Evolutionary conservation across 1,140 invertebrate genomes (phyloP), one percentile per base, ranked within the genome.

Genomic region (Ptiloglossa arizonensis): DNA sequence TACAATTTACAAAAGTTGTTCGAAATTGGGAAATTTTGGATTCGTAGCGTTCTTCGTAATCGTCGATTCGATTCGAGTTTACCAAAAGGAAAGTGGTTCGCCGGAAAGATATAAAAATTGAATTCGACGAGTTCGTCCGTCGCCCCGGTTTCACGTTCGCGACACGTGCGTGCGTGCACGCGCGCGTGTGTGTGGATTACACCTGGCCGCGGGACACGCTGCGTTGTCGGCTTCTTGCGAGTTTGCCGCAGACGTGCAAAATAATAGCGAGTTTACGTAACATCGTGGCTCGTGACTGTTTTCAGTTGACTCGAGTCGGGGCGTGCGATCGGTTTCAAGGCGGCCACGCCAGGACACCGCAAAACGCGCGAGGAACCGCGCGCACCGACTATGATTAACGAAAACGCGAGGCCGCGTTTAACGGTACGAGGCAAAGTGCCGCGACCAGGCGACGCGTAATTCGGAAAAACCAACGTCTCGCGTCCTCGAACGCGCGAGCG

Each of bases 231-330:
- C 81, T 82, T 86, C 82, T 73, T 63, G 72, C 83, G 59, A 87
- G 69, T 80, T n/a, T 80, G 80, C 83, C 77, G 83, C 86, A 83
- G 82, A 80, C 83, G 78, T 64, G 82, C 78, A 88, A 89, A 89
- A 89, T 90, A 88, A 90, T 88, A 87, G 81, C n/a, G 41, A 73
- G 46, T 62, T 90, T 87, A 88, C 82, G 76, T 89, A 90, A 89
- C 73, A 72, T 13, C 46, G 62, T 41, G 48, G 87, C 69, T 76
- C 75, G 69, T 81, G 81, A 80, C 77, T 46, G 80, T 68, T 68
- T 78, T 60, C 77, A 82, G 68, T 78, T 29, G 64, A 27, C 56
- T 52, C 63, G 29, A 57, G 56, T 59, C 50, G 57, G 17, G 56
- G 57, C 63, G 67, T 29, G 59, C 69, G 79, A 82, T 85, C 60